Evolutionary conservation across 2,113 vertebrate genomes (phyloP), one percentile per base, ranked within the genome.

Genomic region (Seriola rivoliana): DNA sequence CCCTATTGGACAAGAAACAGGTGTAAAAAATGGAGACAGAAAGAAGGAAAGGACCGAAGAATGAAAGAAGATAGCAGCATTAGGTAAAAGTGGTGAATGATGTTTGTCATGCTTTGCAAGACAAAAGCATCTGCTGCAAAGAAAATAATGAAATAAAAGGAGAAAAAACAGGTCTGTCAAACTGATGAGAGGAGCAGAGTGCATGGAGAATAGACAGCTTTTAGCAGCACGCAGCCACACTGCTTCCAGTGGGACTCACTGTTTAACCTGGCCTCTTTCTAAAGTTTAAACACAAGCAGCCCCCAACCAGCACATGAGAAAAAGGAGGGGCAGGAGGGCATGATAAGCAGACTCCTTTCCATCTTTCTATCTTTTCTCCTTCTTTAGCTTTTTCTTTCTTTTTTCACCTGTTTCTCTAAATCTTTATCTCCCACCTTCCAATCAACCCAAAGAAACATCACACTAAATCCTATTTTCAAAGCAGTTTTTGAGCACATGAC

Each of bases 251-350:
- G 57, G 68, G 73, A 66, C 23, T 82, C 42, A 36, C 55, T 25
- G 40, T 57, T 65, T 38, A 67, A 78, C 63, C 48, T 75, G 65
- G 29, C 58, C 64, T 66, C 57, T 72, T 64, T 81, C 34, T 72
- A 79, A 84, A 84, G 79, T 50, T 77, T 57, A 70, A 82, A 77
- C 25, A 64, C 46, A 77, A 68, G 54, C 63, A 52, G 71, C 78
- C 40, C 75, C 74, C 65, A 23, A 34, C 54, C 68, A 40, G n/a
- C 29, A 42, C 54, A 11, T 36, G 29, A 68, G 25, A 60, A 66
- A 75, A 66, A 75, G 42, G 44, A 63, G 17, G 16, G 48, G 42
- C 48, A 59, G 42, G 16, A 48, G n/a, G 32, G 55, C 6, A 13
- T 21, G 57, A 36, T 52, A 63, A 57, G 23, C 12, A 58, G 6